phyloP scores from a whole-genome alignment of 1,140 invertebrate genomes.

The Penaeus vannamei region DNA sequence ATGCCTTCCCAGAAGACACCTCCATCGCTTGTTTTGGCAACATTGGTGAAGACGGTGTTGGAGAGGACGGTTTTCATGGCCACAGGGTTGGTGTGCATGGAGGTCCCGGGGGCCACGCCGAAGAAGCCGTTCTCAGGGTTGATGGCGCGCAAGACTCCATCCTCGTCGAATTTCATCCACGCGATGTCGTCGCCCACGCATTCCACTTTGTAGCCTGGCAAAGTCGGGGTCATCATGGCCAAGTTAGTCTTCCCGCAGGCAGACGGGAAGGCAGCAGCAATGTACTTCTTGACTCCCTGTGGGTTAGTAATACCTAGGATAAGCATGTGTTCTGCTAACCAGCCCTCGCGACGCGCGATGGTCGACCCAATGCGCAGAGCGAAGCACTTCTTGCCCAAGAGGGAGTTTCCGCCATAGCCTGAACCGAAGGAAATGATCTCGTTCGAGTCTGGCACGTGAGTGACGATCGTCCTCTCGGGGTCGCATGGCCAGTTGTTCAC shows the following conservation, averaged over 20 bases:
- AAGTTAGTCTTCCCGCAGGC: constrained; percentile 71
- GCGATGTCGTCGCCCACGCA: no score
- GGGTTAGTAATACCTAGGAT: no score
- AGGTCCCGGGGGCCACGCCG: no score
- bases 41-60: no score
- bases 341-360: no score
- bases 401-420: constrained; percentile 93
- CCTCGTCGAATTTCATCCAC: constrained; percentile 96
- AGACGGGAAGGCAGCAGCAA: constrained; percentile 74
- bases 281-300: constrained; percentile 96
- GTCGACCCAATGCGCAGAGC: no score
- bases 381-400: no score
- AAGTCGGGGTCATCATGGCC: constrained; percentile 77
- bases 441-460: constrained; percentile 78
- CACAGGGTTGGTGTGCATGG: no score
- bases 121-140: no score
- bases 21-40: constrained; percentile 71
- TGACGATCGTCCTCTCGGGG: no score
- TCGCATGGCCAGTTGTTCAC: constrained; percentile 72
- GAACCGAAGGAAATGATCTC: constrained; percentile 87
- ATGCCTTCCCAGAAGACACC: constrained; percentile 98
- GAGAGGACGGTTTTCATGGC: no score
- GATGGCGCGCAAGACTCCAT: constrained; percentile 93
- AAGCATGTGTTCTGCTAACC: no score
- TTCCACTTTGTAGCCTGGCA: constrained; percentile 77